phyloP scores from a whole-genome alignment of 2,113 vertebrate genomes.

The Bambusicola thoracicus region DNA sequence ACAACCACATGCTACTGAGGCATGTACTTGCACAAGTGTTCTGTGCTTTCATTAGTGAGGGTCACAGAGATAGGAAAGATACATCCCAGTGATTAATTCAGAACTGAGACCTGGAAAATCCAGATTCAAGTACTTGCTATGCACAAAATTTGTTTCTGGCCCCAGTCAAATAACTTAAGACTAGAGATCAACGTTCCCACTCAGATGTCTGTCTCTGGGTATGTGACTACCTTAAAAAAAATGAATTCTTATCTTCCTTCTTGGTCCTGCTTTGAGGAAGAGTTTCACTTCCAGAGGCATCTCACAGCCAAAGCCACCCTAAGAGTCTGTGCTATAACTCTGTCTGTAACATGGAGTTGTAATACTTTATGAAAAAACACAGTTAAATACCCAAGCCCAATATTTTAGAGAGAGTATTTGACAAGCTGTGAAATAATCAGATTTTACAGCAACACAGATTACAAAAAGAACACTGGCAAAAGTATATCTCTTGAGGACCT shows the following conservation, averaged over 20 bases:
- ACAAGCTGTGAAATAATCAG: not conserved
- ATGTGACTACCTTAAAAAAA: not conserved
- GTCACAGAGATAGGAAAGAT: not conserved
- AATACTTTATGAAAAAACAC: not conserved
- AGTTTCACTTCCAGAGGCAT: not conserved
- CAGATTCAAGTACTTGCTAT: not conserved
- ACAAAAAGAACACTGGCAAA: not conserved
- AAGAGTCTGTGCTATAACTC: not conserved
- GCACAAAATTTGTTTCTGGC: not conserved
- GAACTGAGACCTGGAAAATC: not conserved
- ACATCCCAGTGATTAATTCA: not conserved
- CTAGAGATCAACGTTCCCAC: not conserved
- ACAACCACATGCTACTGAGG: not conserved
- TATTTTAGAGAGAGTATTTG: not conserved
- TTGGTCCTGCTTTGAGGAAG: not conserved
- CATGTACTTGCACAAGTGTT: not conserved
- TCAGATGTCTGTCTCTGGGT: not conserved
- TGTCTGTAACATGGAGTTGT: not conserved
- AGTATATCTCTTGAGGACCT: not conserved
- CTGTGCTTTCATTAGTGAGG: not conserved
- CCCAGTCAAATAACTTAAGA: not conserved
- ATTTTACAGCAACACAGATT: not conserved
- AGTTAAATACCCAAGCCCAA: not conserved
- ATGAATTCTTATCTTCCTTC: not conserved
- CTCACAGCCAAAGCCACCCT: not conserved